phyloP scores from a whole-genome alignment of 2,888 invertebrate genomes.

The Eupsilia transversa region DNA sequence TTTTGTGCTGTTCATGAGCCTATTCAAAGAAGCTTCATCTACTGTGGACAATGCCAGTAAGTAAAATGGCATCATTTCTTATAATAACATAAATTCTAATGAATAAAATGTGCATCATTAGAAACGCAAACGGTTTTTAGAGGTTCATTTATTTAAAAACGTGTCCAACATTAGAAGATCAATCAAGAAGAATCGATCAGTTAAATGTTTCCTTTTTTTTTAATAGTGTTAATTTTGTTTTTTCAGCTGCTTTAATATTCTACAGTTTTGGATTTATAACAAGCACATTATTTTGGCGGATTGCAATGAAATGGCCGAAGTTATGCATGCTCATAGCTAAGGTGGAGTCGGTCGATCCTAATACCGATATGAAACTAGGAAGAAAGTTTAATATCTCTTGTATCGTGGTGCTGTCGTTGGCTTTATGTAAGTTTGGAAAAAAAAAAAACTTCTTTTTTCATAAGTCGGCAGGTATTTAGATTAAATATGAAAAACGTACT shows the following conservation, averaged over 20 bases:
- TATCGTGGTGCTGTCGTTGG: constrained; percentile 71
- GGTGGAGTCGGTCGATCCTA: constrained; percentile 76
- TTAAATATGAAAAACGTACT: too few relatives aligned
- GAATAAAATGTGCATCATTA: too few relatives aligned
- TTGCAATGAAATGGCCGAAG: constrained; percentile 79
- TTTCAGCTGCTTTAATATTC: constrained; percentile 77
- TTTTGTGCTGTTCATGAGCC: constrained; percentile 68
- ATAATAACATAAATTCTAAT: too few relatives aligned
- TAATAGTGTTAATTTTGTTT: not conserved
- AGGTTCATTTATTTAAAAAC: too few relatives aligned
- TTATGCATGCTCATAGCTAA: constrained; percentile 73
- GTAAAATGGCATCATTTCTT: constrained; percentile 55
- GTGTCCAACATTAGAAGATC: too few relatives aligned
- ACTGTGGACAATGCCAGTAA: constrained; percentile 76
- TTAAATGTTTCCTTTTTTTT: not conserved
- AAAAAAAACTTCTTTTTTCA: not conserved
- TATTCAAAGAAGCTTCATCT: constrained; percentile 65
- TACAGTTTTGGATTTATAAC: constrained; percentile 71
- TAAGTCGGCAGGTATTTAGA: not conserved
- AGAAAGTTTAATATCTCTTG: constrained; percentile 75
- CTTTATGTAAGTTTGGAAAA: constrained; percentile 70
- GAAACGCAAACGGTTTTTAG: too few relatives aligned
- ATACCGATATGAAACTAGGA: constrained; percentile 69
- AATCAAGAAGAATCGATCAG: too few relatives aligned
- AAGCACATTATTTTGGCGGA: constrained; percentile 73